Evolutionary conservation across 2,797 vertebrate genomes (phyloP).

Genomic region (Eulemur rubriventer): DNA sequence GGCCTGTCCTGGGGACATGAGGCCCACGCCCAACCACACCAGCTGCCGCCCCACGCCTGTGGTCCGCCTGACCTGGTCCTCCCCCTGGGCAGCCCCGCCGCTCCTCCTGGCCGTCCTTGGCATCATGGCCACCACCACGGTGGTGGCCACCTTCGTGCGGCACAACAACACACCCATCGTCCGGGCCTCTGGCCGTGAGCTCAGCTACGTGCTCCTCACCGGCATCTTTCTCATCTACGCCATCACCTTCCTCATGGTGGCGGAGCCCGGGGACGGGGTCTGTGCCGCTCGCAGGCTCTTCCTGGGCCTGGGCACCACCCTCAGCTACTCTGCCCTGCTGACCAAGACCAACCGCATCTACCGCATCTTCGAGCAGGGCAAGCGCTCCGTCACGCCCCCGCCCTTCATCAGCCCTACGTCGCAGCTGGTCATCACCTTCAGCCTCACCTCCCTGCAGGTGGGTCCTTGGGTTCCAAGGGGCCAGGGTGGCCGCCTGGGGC

Average conservation of each 20-base stretch:
- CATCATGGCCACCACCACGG: constrained; percentile 87
- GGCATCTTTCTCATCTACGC: constrained; percentile 91
- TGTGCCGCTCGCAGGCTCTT: constrained; percentile 92
- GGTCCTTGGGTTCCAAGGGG: constrained; percentile 37
- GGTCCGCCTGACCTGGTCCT: constrained; percentile 92
- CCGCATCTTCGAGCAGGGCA: constrained; percentile 94
- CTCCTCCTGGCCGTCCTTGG: constrained; percentile 91
- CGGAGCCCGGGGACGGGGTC: constrained; percentile 87
- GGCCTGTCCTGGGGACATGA: constrained; percentile 90
- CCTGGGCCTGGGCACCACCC: constrained; percentile 92
- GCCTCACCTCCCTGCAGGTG: constrained; percentile 90
- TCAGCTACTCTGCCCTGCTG: constrained; percentile 93
- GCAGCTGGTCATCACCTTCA: constrained; percentile 92
- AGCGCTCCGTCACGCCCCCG: constrained; percentile 92
- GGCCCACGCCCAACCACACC: constrained; percentile 89
- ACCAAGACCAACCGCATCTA: constrained; percentile 96
- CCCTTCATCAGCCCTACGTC: constrained; percentile 95
- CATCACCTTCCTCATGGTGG: constrained; percentile 96
- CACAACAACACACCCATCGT: constrained; percentile 94
- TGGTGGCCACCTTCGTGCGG: constrained; percentile 89
- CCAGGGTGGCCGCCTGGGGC: not conserved
- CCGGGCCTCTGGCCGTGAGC: constrained; percentile 91
- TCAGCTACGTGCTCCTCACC: constrained; percentile 92
- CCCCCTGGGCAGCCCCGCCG: constrained; percentile 91
- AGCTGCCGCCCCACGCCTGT: constrained; percentile 90